Base-by-base conservation (phyloP, 2,888 invertebrate species). In the Chalcosyrphus nemorum region DNA sequence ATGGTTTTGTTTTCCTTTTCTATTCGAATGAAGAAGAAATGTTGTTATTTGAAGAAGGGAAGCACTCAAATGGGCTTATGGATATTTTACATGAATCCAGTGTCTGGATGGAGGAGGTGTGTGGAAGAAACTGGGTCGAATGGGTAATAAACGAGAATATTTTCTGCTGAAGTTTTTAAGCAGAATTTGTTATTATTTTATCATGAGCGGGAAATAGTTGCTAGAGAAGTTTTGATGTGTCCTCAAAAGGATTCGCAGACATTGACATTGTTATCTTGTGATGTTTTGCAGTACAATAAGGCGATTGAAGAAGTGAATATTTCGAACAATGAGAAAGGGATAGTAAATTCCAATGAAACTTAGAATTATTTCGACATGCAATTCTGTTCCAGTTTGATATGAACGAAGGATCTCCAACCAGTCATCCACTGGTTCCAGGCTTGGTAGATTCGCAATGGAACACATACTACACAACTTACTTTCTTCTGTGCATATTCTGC, bases 121-220 rank as follows among this genome's bases (percentile, higher is more conserved):
- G n/a, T n/a, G 11, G 6, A 21, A 21, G 4, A 38, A 75, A 75
- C 21, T 65, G 13, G 75, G 75, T 75, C 75, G 38, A 19, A 19
- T 19, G 4, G 41, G 75, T 21, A 66, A 66, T 75, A 50, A 66
- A 11, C n/a, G 56, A 57, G 35, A 54, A 17, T 17, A 54, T 9
- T 32, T 11, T 19, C 13, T 15, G 29, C 17, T 19, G 19, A 45
- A 19, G 3, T 29, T 29, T 54, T 54, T 4, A 2, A 4, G 6
- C 0, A 4, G 15, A 11, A 32, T 54, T 54, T 15, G 32, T 7
- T n/a, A 35, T 7, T 38, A 38, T 21, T 54, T 43, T 27, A 9
- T 1, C 13, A 38, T 45, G 19, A 9, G 3, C 5, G 7, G 38
- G 13, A 13, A 38, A 13, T 38, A 38, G 13, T 38, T 38, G 5